Conservation (phyloP, 2,113 vertebrate genomes). For the Gobio gobio region DNA sequence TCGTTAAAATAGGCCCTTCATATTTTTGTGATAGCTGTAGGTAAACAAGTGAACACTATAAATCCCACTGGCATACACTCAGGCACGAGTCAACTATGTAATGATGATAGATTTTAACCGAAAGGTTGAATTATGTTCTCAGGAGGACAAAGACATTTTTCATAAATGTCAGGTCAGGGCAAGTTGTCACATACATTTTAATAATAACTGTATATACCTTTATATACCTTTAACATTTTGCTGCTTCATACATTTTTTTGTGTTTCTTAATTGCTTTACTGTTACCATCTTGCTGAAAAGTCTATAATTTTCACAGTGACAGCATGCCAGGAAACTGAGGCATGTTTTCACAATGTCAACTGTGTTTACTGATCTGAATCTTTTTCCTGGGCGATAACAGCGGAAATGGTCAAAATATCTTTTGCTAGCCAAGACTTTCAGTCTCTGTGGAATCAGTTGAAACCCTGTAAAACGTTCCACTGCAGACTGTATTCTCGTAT, state of each 20-base stretch:
- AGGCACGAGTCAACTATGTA: background rate
- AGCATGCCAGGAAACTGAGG: no score
- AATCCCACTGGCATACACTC: background rate
- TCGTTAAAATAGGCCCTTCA: background rate
- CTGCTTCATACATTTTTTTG: background rate
- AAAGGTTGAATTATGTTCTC: background rate
- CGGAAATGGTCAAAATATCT: background rate
- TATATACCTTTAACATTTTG: background rate
- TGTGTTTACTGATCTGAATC: no score
- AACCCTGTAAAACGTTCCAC: background rate
- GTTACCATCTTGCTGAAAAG: background rate
- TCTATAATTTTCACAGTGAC: no score
- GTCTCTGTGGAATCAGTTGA: background rate
- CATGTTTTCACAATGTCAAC: no score
- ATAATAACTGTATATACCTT: background rate
- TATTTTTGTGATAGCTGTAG: background rate
- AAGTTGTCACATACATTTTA: background rate
- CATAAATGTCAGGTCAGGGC: background rate
- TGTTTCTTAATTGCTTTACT: background rate
- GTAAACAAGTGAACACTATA: background rate
- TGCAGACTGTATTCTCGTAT: background rate
- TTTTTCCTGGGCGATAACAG: background rate
- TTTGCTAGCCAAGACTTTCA: background rate
- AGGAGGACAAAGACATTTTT: background rate
- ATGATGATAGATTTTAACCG: background rate